Evolutionary conservation across 2,113 vertebrate genomes (phyloP), one percentile per base, ranked within the genome.

Genomic region (Ammodramus savannarum): DNA sequence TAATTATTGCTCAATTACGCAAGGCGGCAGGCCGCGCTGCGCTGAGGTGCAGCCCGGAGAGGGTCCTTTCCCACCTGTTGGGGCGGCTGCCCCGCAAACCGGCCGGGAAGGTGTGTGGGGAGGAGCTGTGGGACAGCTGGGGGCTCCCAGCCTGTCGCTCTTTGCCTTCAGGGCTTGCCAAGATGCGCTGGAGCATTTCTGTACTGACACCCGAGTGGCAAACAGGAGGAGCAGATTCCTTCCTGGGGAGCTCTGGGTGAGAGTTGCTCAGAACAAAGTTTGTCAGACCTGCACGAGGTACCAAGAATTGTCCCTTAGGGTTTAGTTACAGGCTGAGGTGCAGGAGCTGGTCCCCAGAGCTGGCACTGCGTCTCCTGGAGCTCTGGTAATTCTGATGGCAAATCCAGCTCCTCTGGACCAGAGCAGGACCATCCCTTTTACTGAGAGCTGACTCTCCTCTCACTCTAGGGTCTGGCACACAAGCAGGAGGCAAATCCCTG

Each of bases 41-140:
- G 89, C 68, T 72, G 91, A 75, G 36, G 14, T 0, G 12, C 23
- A 23, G 66, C 27, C 2, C 2, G 43, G n/a, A 89, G 61, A 46
- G 43, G 61, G 85, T 78, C 90, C 27, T 79, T 58, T 72, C 44
- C 78, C 78, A 93, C 93, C 78, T 94, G 87, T 95, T 79, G 82
- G 51, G 85, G 57, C 41, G 68, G 31, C 52, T 61, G 43, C 58
- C 69, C 92, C 8, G 5, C 61, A 36, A 68, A 51, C 2, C 27
- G 34, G 9, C 6, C 2, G 1, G 17, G 39, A 48, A 13, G 41
- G n/a, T 32, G 77, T 4, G 2, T 34, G 78, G 75, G 72, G 7
- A 11, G 69, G 61, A 59, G 61, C 85, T 51, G 61, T 0, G 8
- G 78, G 36, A 7, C 41, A 18, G 63, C 19, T 3, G 2, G 22